Evolutionary conservation across 2,888 invertebrate genomes (phyloP), one percentile per base, ranked within the genome.

Genomic region (Chrysolina americana): DNA sequence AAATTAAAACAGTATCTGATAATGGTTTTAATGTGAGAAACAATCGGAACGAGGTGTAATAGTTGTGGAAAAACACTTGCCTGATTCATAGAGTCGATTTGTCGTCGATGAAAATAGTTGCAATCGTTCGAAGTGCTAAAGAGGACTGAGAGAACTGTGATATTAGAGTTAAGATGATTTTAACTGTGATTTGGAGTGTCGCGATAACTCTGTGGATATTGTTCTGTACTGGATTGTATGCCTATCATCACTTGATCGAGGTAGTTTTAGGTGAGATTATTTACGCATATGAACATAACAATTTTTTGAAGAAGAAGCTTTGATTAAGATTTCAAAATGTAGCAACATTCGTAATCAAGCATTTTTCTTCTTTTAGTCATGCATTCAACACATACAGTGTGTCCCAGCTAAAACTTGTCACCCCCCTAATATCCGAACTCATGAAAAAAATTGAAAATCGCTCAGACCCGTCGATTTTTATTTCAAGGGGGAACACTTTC

Each of bases 191-290:
- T 56, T 80, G 80, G 36, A 85, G 85, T 81, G 83, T 83, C 15
- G 70, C 83, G 48, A 76, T 85, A 23, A 83, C 85, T 36, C 79
- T 86, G 53, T 88, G 88, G 88, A 80, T 87, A 70, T 71, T 88
- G 65, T 84, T 87, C 68, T 85, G 85, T 66, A 74, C 83, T 19
- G 82, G 82, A 71, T 78, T 87, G 64, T 88, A 85, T 78, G 70
- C 75, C 3, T 91, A 79, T 89, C 89, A 84, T 83, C 91, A 91
- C 83, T 89, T 91, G 88, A 88, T 92, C 64, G 92, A 92, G 82
- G 92, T 91, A 83, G 89, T 91, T 76, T 89, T 92, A 82, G 92
- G 92, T 92, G 87, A 92, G 92, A 89, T 50, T 68, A 21, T 3
- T 56, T 15, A 59, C 36, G 8, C 36, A 36, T 36, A 36, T 6